phyloP scores from a whole-genome alignment of 2,888 invertebrate genomes.

The Galerucella nymphaeae region DNA sequence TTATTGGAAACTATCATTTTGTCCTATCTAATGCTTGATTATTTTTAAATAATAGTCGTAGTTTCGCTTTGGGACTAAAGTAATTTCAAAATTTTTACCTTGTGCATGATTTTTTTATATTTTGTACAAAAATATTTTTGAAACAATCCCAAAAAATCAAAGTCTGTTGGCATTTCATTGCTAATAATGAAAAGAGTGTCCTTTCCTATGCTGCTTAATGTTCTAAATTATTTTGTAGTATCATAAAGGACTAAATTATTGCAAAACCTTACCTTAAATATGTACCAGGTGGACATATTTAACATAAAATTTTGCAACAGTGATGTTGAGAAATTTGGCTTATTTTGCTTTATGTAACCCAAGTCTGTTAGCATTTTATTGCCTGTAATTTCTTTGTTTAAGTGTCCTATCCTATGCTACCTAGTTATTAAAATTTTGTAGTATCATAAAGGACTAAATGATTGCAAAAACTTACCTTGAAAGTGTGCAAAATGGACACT shows the following conservation, averaged over 20 bases:
- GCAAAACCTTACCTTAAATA: conserved; percentile 44
- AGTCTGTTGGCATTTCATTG: conserved; percentile 11
- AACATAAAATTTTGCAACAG: conserved; percentile 45
- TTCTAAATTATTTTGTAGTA: conserved; percentile 39
- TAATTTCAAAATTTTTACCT: conserved; percentile 37
- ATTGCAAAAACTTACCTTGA: conserved; percentile 44
- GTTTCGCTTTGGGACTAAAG: conserved; percentile 61
- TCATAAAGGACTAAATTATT: conserved; percentile 45
- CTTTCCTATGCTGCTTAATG: conserved; percentile 46
- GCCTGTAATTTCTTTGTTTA: neutral
- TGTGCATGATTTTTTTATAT: neutral
- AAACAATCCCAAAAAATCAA: conserved; percentile 18
- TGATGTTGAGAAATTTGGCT: neutral
- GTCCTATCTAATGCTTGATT: conserved; percentile 46
- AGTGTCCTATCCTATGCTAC: conserved; percentile 47
- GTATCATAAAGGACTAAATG: conserved; percentile 47
- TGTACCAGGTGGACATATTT: conserved; percentile 32
- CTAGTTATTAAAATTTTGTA: conserved; percentile 38
- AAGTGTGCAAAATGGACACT: conserved; percentile 25
- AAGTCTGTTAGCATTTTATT: conserved; percentile 17
- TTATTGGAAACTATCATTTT: conserved; percentile 12
- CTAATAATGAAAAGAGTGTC: conserved; percentile 28
- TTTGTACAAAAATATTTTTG: conserved; percentile 26
- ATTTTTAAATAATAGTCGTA: conserved; percentile 47
- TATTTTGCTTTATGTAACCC: neutral